Base-by-base conservation (phyloP, 2,113 vertebrate species). In the Leptobrachium ailaonicum region DNA sequence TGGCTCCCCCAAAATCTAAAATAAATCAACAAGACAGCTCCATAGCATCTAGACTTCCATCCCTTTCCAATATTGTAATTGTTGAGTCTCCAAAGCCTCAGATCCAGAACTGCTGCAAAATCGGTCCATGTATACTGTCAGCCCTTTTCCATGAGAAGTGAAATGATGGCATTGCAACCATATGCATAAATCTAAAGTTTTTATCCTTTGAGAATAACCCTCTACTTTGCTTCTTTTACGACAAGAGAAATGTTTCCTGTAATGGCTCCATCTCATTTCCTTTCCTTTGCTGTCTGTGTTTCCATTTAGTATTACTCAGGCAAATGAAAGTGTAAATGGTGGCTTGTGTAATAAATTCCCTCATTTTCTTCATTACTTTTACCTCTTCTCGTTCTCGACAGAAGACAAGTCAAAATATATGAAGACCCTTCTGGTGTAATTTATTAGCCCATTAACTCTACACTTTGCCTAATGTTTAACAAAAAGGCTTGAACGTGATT, bases 251-350 rank as follows among this genome's bases (percentile, higher is more conserved):
- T 71, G 67, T 70, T 70, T 32, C 67, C 43, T 20, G 32, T 40
- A 41, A 66, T 11, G 41, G 50, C 66, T 66, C 40, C 60, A 53
- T 66, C 74, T 66, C 20, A 76, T 76, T 66, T 76, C 45, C 60
- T 74, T 1, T 12, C 20, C n/a, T 4, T 7, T 41, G n/a, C 45
- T 66, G 13, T 50, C 64, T 47, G 47, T 47, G 47, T 76, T 63
- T 75, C 62, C 73, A 53, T 66, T 50, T 66, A 66, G 7, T 13
- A 75, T 44, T 47, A 64, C 13, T 66, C 73, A 50, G 13, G 44
- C 2, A 64, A 75, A 66, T 66, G 71, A 56, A 72, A 42, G 71
- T 13, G 8, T 72, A 41, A 47, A 70, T 44, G 56, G 11, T 75
- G 42, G 2, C 58, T 5, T 63, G n/a, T 47, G 43, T 45, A 56